These are phyloP conservation scores for Melipona bicolor DNA, from an alignment of 2,888 invertebrate species.

Conservation along the genomic window DNA sequence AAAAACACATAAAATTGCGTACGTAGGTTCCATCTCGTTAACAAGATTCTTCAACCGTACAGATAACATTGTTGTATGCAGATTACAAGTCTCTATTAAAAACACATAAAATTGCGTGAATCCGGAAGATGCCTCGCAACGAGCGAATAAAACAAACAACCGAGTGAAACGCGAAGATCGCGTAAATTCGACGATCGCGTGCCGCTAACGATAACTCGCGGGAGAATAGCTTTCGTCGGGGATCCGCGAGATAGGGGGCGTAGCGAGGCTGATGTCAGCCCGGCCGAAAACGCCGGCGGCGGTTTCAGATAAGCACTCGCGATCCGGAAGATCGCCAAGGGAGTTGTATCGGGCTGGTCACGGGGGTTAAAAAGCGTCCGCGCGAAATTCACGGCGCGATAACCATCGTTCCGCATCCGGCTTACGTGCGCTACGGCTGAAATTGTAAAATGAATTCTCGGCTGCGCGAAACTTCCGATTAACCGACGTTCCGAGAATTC, in stretches of 20 bases:
- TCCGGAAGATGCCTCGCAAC: constrained; percentile 18
- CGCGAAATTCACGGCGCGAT: constrained; percentile 47
- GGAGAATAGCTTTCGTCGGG: constrained; percentile 16
- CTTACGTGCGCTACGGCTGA: constrained; percentile 26
- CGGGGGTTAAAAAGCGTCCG: constrained; percentile 34
- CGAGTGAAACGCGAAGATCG: not conserved
- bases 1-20: too few relatives aligned
- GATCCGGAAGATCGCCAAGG: constrained; percentile 41
- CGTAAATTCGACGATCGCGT: not conserved
- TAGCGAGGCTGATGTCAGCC: not conserved
- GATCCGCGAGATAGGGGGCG: constrained; percentile 12
- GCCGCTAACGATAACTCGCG: constrained; percentile 1
- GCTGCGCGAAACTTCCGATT: constrained; percentile 56
- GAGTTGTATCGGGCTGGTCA: constrained; percentile 11
- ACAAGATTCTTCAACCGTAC: too few relatives aligned
- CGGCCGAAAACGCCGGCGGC: constrained; percentile 13
- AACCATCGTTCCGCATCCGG: constrained; percentile 42
- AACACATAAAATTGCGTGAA: not conserved
- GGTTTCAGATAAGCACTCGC: constrained; percentile 44
- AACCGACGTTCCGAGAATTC: constrained; percentile 53
- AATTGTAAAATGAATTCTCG: constrained; percentile 62
- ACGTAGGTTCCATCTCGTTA: too few relatives aligned
- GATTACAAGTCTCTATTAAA: too few relatives aligned
- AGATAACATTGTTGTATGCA: too few relatives aligned
- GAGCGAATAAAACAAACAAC: not conserved